phyloP scores from a whole-genome alignment of 2,113 vertebrate genomes.

The Anolis carolinensis region DNA sequence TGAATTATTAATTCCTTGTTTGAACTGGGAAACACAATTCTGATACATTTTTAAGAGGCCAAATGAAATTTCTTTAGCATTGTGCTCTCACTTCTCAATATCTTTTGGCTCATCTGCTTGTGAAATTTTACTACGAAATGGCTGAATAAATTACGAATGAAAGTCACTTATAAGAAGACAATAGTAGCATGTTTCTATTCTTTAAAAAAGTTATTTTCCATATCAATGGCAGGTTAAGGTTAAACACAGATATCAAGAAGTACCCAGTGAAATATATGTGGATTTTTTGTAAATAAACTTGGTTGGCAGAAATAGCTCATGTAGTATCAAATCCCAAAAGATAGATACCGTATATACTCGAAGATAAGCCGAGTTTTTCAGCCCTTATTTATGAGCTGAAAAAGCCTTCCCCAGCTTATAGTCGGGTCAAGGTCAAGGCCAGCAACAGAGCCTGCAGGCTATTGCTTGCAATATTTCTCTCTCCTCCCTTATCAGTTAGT shows the following conservation, averaged over 20 bases:
- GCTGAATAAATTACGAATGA: conserved; percentile 16
- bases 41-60: conserved; percentile 62
- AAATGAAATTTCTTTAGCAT: conserved; percentile 43
- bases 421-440: no score
- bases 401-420: no score
- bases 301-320: neutral
- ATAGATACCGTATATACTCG: no score
- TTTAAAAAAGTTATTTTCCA: neutral
- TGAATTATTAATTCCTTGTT: conserved; percentile 61
- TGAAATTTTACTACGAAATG: conserved; percentile 32
- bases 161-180: neutral
- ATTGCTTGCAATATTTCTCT: no score
- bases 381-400: no score
- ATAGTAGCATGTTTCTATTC: neutral
- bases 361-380: no score
- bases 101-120: conserved; percentile 28
- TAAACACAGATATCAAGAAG: neutral
- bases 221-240: neutral
- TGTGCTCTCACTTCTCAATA: conserved; percentile 15
- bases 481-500: no score
- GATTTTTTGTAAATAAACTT: neutral
- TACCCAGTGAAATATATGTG: neutral
- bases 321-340: neutral
- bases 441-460: no score
- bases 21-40: conserved; percentile 52